A percentile compares a stretch with the other conserved stretches of the same genome.
Conservation (phyloP, 2,888 invertebrate species). For the Drymonia ruficornis region DNA sequence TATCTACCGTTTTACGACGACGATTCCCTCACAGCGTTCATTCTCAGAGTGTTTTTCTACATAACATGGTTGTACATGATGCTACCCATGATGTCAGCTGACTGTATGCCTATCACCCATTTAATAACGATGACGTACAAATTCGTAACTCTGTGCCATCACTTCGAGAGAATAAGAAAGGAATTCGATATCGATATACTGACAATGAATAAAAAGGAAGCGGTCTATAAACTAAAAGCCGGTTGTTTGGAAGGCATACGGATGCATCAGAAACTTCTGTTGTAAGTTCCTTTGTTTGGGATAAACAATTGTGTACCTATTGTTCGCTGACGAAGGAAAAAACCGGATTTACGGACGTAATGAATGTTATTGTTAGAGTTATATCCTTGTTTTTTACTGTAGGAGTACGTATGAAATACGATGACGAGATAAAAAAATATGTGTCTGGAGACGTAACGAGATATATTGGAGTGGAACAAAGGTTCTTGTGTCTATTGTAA, state of each 20-base stretch:
- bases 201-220: constrained; percentile 44
- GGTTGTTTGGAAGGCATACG: constrained; percentile 64
- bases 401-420: not conserved
- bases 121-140: constrained; percentile 65
- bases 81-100: constrained; percentile 76
- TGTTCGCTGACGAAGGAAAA: constrained; percentile 26
- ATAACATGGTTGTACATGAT: constrained; percentile 75
- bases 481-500: not conserved
- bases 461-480: not conserved
- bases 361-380: constrained; percentile 19
- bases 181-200: constrained; percentile 54
- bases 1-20: constrained; percentile 68
- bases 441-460: not conserved
- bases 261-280: constrained; percentile 69
- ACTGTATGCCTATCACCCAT: constrained; percentile 73
- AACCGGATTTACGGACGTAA: constrained; percentile 28
- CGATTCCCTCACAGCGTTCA: constrained; percentile 51
- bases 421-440: constrained; percentile 3
- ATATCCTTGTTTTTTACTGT: constrained; percentile 16
- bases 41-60: constrained; percentile 68
- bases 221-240: constrained; percentile 53
- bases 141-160: constrained; percentile 65
- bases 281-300: constrained; percentile 50
- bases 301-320: constrained; percentile 22
- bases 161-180: constrained; percentile 57